These are phyloP conservation scores for Pomatorhinus ruficollis DNA, from an alignment of 2,113 vertebrate species.

Conservation along the genomic window DNA sequence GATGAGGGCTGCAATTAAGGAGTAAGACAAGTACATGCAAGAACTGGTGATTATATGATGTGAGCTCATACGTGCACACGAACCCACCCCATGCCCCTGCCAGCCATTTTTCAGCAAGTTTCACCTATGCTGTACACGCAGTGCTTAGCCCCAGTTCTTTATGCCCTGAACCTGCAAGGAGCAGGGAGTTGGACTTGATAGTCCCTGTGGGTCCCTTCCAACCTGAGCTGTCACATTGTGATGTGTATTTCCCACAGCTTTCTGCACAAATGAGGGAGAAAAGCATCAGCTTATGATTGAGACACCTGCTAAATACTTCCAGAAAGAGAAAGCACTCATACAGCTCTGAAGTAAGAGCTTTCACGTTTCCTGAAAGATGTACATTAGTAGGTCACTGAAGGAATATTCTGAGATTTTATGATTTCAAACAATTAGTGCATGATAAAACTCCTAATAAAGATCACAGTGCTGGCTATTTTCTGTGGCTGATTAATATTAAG, in stretches of 20 bases:
- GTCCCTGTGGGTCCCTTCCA: background rate
- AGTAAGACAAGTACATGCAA: background rate
- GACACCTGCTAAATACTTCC: background rate
- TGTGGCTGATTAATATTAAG: background rate
- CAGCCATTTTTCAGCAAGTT: background rate
- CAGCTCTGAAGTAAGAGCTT: background rate
- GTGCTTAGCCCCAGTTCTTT: background rate
- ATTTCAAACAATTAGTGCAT: background rate
- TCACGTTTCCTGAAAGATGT: background rate
- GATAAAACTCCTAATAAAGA: background rate
- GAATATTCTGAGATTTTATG: background rate
- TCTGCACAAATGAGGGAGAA: background rate
- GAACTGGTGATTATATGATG: background rate
- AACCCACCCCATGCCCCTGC: background rate
- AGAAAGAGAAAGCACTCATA: background rate
- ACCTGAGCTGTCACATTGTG: background rate
- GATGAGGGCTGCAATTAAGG: background rate
- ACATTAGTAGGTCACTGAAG: background rate
- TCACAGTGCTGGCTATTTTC: background rate
- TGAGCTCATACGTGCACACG: background rate
- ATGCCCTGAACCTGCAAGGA: background rate
- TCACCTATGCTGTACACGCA: background rate
- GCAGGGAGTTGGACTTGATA: background rate
- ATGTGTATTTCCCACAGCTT: background rate
- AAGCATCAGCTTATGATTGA: background rate